Evolutionary conservation across 2,113 vertebrate species (phyloP).

Genomic region (Piprites chloris): DNA sequence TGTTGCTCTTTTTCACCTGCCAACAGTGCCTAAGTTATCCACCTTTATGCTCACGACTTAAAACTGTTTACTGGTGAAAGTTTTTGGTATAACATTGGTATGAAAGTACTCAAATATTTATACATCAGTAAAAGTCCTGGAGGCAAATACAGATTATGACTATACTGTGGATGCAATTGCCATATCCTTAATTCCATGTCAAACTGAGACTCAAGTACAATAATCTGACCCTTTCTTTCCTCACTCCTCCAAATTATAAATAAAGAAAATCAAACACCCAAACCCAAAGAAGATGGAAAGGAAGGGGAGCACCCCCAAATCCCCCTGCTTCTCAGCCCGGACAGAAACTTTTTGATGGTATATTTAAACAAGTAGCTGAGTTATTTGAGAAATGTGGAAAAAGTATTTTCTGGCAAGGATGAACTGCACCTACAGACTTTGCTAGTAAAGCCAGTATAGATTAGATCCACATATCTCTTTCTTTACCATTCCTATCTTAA

Average conservation of each 20-base stretch:
- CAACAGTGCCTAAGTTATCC: not conserved
- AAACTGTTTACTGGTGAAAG: not conserved
- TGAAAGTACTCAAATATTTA: not conserved
- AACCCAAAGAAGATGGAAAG: not conserved
- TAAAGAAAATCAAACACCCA: not conserved
- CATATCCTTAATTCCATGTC: not conserved
- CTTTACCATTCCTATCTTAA: not conserved
- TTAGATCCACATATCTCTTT: not conserved
- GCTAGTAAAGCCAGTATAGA: not conserved
- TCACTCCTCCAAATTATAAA: not conserved
- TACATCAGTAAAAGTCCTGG: not conserved
- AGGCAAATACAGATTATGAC: not conserved
- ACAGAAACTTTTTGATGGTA: not conserved
- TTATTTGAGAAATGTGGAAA: not conserved
- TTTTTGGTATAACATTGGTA: not conserved
- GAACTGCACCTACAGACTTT: not conserved
- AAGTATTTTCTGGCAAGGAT: not conserved
- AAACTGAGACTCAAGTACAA: not conserved
- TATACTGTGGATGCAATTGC: not conserved
- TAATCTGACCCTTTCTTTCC: not conserved
- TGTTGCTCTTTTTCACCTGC: not conserved
- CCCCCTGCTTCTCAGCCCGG: not conserved
- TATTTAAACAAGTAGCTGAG: not conserved
- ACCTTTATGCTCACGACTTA: not conserved
- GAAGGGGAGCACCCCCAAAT: not conserved